A percentile compares a stretch with the other conserved stretches of the same genome.
Evolutionary conservation across 2,797 vertebrate genomes (phyloP).

Genomic region (Passerculus sandwichensis): DNA sequence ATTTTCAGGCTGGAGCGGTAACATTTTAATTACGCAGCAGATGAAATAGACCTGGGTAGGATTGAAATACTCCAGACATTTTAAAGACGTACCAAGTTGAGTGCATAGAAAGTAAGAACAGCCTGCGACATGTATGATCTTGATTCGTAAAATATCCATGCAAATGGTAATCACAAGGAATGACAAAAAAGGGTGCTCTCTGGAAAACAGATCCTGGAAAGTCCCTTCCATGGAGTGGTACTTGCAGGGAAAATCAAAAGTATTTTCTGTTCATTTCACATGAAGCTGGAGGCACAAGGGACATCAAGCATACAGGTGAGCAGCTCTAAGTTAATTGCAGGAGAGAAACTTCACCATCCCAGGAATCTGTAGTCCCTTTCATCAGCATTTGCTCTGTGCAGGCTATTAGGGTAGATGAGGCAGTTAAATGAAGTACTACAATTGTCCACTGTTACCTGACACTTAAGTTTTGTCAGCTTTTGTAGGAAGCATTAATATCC

Average conservation of each 20-base stretch:
- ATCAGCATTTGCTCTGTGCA: background rate
- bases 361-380: background rate
- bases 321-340: background rate
- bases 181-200: background rate
- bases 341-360: background rate
- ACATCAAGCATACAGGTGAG: background rate
- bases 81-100: background rate
- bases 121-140: background rate
- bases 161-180: background rate
- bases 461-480: background rate
- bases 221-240: background rate
- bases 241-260: background rate
- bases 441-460: background rate
- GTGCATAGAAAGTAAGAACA: background rate
- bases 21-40: background rate
- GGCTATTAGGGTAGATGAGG: background rate
- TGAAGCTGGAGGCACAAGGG: background rate
- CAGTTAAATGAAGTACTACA: constrained; percentile 5
- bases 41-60: background rate
- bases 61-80: background rate
- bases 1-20: background rate
- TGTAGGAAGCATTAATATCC: background rate
- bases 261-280: background rate
- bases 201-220: background rate
- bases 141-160: background rate